Conservation (phyloP, 2,797 vertebrate species). For the Megalops cyprinoides region DNA sequence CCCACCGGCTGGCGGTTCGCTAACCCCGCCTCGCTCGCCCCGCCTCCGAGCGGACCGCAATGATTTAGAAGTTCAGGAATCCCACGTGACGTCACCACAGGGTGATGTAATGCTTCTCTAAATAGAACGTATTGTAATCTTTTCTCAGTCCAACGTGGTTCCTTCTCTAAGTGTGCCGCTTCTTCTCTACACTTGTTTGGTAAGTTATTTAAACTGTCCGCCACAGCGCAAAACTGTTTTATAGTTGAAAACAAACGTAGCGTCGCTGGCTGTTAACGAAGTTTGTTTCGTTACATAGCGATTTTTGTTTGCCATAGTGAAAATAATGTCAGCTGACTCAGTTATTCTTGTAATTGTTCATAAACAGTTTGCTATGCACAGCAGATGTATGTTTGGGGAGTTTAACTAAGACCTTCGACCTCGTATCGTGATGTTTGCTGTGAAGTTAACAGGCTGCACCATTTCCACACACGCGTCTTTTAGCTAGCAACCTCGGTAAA, state of each 20-base stretch:
- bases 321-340: background rate
- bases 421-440: background rate
- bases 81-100: constrained; percentile 99
- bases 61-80: constrained; percentile 99
- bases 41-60: constrained; percentile 85
- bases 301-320: constrained; percentile 46
- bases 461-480: constrained; percentile 2
- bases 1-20: constrained; percentile 41
- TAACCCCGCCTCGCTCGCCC: constrained; percentile 66
- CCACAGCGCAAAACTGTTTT: constrained; percentile 53
- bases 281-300: constrained; percentile 55
- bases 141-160: constrained; percentile 99
- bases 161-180: constrained; percentile 90
- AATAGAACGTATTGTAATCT: constrained; percentile 99
- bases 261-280: constrained; percentile 57
- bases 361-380: background rate
- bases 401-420: background rate
- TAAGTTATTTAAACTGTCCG: constrained; percentile 83
- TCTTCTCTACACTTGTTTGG: constrained; percentile 91
- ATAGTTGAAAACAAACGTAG: constrained; percentile 61
- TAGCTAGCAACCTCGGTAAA: background rate
- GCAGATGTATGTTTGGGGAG: background rate
- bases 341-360: constrained; percentile 10
- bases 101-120: constrained; percentile 99
- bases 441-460: background rate